Conservation (phyloP, 1,140 invertebrate species). For the Lamellibrachia luymesi region DNA sequence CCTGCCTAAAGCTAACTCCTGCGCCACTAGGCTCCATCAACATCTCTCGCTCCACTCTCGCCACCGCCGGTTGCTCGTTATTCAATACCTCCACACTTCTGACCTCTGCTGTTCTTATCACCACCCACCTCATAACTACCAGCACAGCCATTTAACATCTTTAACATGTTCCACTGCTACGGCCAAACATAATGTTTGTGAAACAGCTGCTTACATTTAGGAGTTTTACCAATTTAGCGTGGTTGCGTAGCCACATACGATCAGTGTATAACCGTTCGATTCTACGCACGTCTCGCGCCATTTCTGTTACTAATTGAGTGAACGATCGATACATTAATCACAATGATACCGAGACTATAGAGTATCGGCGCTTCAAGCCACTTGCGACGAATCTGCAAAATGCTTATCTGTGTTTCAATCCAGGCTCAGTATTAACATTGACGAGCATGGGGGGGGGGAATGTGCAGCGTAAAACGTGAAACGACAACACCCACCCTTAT, state of each 20-base stretch:
- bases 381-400: background rate
- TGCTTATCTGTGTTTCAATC: background rate
- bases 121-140: too few species aligned
- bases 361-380: background rate
- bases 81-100: too few species aligned
- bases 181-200: too few species aligned
- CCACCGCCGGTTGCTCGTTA: too few species aligned
- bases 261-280: background rate
- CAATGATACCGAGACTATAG: background rate
- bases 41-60: too few species aligned
- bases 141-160: too few species aligned
- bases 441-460: background rate
- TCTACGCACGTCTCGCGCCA: background rate
- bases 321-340: background rate
- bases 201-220: too few species aligned
- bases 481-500: background rate
- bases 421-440: background rate
- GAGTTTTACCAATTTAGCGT: too few species aligned
- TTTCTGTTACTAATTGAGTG: constrained; percentile 5
- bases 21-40: too few species aligned
- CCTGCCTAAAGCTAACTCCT: too few species aligned
- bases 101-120: too few species aligned
- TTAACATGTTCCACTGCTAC: too few species aligned
- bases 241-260: background rate
- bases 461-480: background rate